Base-by-base conservation (phyloP, 2,113 vertebrate genomes). In the Zingel zingel region DNA sequence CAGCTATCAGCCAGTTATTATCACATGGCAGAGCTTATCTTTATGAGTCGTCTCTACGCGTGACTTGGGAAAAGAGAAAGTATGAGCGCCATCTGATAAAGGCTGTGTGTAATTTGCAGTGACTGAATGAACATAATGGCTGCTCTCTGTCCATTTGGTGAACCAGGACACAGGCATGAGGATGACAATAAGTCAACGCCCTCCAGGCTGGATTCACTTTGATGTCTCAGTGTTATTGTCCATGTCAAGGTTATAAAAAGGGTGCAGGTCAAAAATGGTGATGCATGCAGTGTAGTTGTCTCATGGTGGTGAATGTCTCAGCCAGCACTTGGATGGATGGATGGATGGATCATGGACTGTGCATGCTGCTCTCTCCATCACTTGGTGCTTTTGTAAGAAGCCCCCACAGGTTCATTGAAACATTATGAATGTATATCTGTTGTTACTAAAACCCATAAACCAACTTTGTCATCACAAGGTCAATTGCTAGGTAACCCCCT, bases 101-200 rank as follows among this genome's bases (percentile, higher is more conserved):
- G 43, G 50, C 81, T 74, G 65, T 62, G 47, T 87, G 50, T 87
- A 67, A 84, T 88, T 79, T 77, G 82, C 70, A 62, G 70, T 53
- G 57, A 87, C 66, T 87, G 83, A 77, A 57, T 84, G 80, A 70
- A 54, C 86, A 90, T 85, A 86, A 92, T 74, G 77, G 86, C 84
- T 5, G 30, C 3, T 65, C 63, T 72, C 56, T 83, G 79, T 5
- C 64, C 68, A 66, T 33, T 65, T 74, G 66, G 36, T 61, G 63
- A 77, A 83, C 67, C 57, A 19, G 63, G 63, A 74, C 75, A 16
- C 65, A 25, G 62, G 50, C 58, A 8, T 39, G 82, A 76, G 62
- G 61, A 71, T 25, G 74, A 83, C 59, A 61, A 64, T 18, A 39
- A 83, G 54, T 78, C 82, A 48, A 54, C 16, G 62, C 54, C 81